A percentile compares a stretch with the other conserved stretches of the same genome.
phyloP scores from a whole-genome alignment of 2,888 invertebrate species.

The Agrenia bidenticulata region DNA sequence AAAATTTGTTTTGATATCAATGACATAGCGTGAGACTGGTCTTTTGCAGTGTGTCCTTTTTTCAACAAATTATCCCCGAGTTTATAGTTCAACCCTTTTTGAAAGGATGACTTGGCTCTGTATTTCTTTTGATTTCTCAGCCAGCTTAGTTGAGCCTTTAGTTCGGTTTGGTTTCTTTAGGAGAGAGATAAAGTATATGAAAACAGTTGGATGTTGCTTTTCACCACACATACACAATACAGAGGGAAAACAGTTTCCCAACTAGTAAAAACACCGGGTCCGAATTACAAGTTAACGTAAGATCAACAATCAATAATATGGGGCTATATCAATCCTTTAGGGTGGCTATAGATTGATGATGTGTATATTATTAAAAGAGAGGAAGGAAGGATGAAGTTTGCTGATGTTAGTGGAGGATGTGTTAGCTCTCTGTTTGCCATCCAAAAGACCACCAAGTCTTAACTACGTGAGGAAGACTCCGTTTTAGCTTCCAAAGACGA shows the following conservation, averaged over 20 bases:
- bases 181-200: constrained; percentile 57
- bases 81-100: not conserved
- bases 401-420: constrained; percentile 11
- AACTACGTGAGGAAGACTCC: not conserved
- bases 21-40: not conserved
- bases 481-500: too few species aligned
- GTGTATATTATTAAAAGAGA: constrained; percentile 5
- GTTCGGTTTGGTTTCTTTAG: not conserved
- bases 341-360: constrained; percentile 4
- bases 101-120: too few species aligned
- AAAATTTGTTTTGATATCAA: constrained; percentile 6
- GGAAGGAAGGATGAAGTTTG: constrained; percentile 1
- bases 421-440: constrained; percentile 6
- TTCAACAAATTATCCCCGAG: constrained; percentile 1
- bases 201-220: constrained; percentile 62
- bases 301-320: constrained; percentile 53
- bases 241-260: constrained; percentile 54
- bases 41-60: not conserved
- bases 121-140: constrained; percentile 10
- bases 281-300: constrained; percentile 54
- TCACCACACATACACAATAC: constrained; percentile 55
- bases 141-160: constrained; percentile 6
- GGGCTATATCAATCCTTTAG: not conserved
- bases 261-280: constrained; percentile 61
- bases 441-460: constrained; percentile 9